A percentile compares a stretch with the other conserved stretches of the same genome.
Conservation (phyloP, 2,888 invertebrate genomes). For the Luperina nickerlii region DNA sequence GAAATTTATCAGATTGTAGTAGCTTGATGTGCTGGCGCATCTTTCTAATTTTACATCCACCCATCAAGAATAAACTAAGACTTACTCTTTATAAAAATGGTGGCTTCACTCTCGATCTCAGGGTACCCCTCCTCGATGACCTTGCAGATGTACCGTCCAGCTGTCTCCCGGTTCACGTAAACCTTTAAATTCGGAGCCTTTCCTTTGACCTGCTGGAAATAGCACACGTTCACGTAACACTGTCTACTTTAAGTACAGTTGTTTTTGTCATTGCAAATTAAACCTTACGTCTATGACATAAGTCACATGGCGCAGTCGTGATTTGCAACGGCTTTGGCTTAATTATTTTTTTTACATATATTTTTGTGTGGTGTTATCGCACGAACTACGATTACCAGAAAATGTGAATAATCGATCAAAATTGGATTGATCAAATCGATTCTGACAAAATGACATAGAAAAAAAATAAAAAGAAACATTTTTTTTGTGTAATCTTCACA, state of each 20-base stretch:
- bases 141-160: slow-evolving; percentile 97
- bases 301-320: not conserved
- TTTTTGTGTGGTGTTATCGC: not conserved
- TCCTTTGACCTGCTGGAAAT: slow-evolving; percentile 95
- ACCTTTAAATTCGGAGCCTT: slow-evolving; percentile 94
- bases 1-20: no score
- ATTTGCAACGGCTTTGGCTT: not conserved
- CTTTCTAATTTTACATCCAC: not conserved
- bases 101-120: slow-evolving; percentile 95
- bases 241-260: slow-evolving; percentile 35
- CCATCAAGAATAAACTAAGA: not conserved
- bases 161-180: slow-evolving; percentile 93
- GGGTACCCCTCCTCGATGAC: slow-evolving; percentile 96
- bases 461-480: no score
- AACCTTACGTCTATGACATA: not conserved
- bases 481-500: no score
- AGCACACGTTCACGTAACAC: slow-evolving; percentile 88
- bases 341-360: not conserved
- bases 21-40: no score
- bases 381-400: not conserved
- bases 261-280: not conserved
- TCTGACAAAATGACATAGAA: no score
- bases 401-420: no score
- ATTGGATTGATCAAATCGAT: no score
- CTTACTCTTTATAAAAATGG: slow-evolving; percentile 93